phyloP scores from a whole-genome alignment of 1,140 invertebrate genomes.

The Zaprionus gabonicus region DNA sequence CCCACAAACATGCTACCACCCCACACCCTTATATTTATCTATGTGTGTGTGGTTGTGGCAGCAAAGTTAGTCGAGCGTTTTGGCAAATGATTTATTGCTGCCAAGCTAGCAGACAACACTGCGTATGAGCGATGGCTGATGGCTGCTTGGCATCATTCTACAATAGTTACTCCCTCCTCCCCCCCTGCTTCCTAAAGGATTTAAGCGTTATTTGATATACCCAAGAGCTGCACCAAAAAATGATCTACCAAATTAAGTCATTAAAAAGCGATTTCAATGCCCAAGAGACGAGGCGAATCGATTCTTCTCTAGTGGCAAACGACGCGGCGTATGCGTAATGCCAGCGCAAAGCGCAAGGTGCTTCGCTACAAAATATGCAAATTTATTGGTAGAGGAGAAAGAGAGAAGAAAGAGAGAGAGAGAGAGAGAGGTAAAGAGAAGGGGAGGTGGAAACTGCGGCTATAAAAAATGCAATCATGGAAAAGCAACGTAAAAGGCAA shows the following conservation, averaged over 20 bases:
- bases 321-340: slow-evolving; percentile 60
- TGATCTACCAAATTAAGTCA: slow-evolving; percentile 74
- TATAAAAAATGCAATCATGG: slow-evolving; percentile 56
- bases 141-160: not conserved
- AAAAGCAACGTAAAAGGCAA: slow-evolving; percentile 43
- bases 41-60: slow-evolving; percentile 35
- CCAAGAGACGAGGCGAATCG: not conserved
- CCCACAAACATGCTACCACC: too few species aligned
- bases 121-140: slow-evolving; percentile 71
- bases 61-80: slow-evolving; percentile 65
- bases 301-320: not conserved
- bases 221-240: slow-evolving; percentile 14
- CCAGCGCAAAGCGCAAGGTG: slow-evolving; percentile 7
- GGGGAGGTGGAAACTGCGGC: slow-evolving; percentile 14
- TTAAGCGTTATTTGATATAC: slow-evolving; percentile 71
- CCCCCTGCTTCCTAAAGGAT: slow-evolving; percentile 56
- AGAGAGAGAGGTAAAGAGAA: slow-evolving; percentile 22
- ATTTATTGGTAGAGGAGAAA: slow-evolving; percentile 50
- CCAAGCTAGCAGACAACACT: slow-evolving; percentile 24
- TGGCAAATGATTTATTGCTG: slow-evolving; percentile 74
- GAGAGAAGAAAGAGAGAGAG: slow-evolving; percentile 48
- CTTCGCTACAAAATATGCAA: slow-evolving; percentile 66
- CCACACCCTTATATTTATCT: too few species aligned
- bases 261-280: slow-evolving; percentile 64
- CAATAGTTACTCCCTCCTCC: not conserved